Evolutionary conservation across 2,888 invertebrate species (phyloP).

Genomic region (Amphipyra tragopoginis): DNA sequence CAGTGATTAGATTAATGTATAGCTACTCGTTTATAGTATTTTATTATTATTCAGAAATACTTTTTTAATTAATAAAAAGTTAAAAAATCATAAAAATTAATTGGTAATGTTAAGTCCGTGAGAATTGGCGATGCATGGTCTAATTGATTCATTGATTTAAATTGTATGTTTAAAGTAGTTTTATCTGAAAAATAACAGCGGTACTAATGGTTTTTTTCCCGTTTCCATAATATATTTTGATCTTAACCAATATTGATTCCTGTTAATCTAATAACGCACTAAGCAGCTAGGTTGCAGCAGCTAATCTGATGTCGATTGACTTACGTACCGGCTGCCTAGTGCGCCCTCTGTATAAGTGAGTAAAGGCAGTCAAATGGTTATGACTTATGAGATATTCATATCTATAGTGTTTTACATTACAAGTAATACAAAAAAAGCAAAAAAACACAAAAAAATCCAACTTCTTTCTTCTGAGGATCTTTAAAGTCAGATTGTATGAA

Average conservation of each 20-base stretch:
- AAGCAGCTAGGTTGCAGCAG: slow-evolving; percentile 17
- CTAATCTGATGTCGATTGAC: slow-evolving; percentile 7
- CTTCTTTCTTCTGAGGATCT: slow-evolving; percentile 32
- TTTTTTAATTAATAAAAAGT: slow-evolving; percentile 63
- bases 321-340: slow-evolving; percentile 8
- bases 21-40: slow-evolving; percentile 64
- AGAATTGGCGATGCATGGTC: slow-evolving; percentile 64
- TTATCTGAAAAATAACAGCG: slow-evolving; percentile 53
- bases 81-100: slow-evolving; percentile 66
- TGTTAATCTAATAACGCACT: slow-evolving; percentile 29
- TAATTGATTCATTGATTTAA: slow-evolving; percentile 55
- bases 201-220: slow-evolving; percentile 57
- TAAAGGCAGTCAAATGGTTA: slow-evolving; percentile 45
- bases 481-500: slow-evolving; percentile 26
- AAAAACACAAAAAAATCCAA: slow-evolving; percentile 52
- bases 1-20: slow-evolving; percentile 63
- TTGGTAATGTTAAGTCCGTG: slow-evolving; percentile 67
- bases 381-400: slow-evolving; percentile 49
- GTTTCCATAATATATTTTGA: slow-evolving; percentile 45
- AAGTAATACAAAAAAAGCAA: slow-evolving; percentile 54
- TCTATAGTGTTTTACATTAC: slow-evolving; percentile 56
- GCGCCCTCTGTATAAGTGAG: slow-evolving; percentile 27
- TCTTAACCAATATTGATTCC: slow-evolving; percentile 51
- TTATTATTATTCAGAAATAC: slow-evolving; percentile 64
- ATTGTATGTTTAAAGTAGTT: slow-evolving; percentile 56